These are phyloP conservation scores for Ariolimax columbianus DNA, from an alignment of 2,888 invertebrate genomes.

Conservation along the genomic window DNA sequence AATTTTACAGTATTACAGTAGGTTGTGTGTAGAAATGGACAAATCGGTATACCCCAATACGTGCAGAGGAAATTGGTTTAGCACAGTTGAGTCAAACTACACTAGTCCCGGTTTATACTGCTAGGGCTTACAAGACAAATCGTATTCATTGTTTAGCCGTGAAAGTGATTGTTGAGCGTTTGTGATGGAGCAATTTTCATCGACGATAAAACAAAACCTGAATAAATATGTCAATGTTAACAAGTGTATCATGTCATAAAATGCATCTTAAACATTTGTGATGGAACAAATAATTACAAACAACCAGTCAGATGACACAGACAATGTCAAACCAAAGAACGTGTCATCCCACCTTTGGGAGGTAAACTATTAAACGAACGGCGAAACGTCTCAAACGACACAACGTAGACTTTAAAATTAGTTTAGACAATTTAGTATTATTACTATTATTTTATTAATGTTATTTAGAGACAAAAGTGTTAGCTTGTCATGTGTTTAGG, in stretches of 20 bases:
- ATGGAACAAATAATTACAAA: background rate
- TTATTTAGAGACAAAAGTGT: too few relatives aligned
- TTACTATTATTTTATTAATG: too few relatives aligned
- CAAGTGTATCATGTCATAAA: background rate
- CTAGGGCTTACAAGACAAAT: background rate
- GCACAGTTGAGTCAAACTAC: too few relatives aligned
- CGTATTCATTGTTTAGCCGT: background rate
- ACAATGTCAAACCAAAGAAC: conserved; percentile 50
- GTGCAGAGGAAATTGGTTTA: too few relatives aligned
- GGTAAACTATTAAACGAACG: conserved; percentile 47
- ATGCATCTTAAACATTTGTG: background rate
- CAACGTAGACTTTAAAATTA: too few relatives aligned
- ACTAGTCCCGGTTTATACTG: background rate
- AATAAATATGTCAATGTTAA: background rate
- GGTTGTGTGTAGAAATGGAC: too few relatives aligned
- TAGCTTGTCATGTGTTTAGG: too few relatives aligned
- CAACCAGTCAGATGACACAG: background rate
- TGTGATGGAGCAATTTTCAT: background rate
- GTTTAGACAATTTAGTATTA: too few relatives aligned
- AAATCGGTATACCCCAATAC: too few relatives aligned
- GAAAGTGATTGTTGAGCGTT: background rate
- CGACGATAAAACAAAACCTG: background rate
- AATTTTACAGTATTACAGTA: too few relatives aligned
- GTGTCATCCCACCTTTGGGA: conserved; percentile 55
- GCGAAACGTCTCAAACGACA: too few relatives aligned